Base-by-base conservation (phyloP, 1,140 invertebrate species). In the Anastatus disparis region DNA sequence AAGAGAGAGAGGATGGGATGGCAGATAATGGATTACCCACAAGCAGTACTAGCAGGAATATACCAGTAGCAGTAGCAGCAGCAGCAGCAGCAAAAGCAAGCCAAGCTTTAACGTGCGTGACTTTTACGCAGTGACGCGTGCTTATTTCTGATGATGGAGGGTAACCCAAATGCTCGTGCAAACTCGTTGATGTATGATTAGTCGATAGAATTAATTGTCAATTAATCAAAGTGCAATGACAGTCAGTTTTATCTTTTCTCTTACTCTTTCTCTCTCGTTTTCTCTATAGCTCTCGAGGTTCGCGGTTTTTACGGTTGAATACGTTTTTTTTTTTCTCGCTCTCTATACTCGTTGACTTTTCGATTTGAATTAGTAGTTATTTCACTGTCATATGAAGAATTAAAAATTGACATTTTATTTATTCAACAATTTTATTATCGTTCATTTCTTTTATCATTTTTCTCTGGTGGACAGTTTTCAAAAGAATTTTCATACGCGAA, bases 131-230 rank as follows among this genome's bases (percentile, higher is more conserved):
- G 15, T 20, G 48, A 53, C 35, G 48, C 48, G 50, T n/a, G 17
- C 2, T 29, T 46, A 35, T 31, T 12, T 22, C 56, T n/a, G 48
- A 24, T 0, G 7, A 26, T 29, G 26, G 4, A 52, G 48, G 48
- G 48, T 24, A 26, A 29, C 9, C 17, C 13, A 22, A 2, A 13
- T 8, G 26, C 15, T 48, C 4, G 48, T 24, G 13, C 22, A 20
- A 15, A 24, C 26, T 46, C 29, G 61, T 24, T 63, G 61, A 50
- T 35, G 40, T 40, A 24, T 12, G 62, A 40, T 53, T 53, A 52
- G 48, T 53, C 35, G 31, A 64, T 64, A 27, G 48, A 40, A 66
- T 66, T 66, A 56, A 56, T 66, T 42, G 40, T 55, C 40, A 31
- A 66, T 44, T 66, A 55, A 55, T 53, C 31, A 44, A 38, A 40